phyloP scores from a whole-genome alignment of 1,140 invertebrate genomes.

The Artemia franciscana region DNA sequence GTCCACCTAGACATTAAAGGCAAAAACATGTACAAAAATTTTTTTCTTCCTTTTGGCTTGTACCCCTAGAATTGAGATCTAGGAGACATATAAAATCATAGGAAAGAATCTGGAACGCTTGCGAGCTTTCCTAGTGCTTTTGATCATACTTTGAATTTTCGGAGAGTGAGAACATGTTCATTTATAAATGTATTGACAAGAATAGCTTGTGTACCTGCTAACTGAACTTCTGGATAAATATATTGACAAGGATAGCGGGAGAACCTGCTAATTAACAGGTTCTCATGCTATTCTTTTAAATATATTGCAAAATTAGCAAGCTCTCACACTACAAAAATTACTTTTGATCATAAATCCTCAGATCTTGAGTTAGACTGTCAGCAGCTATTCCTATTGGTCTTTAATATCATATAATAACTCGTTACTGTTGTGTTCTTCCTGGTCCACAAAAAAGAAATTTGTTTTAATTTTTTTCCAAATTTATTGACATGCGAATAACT shows the following conservation, averaged over 20 bases:
- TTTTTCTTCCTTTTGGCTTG: not conserved
- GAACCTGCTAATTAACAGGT: not conserved
- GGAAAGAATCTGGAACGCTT: not conserved
- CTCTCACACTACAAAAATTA: no score
- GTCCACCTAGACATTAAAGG: not conserved
- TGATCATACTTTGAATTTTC: not conserved
- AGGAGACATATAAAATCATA: not conserved
- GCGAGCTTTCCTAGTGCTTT: not conserved
- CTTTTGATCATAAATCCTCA: not conserved
- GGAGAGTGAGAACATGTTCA: not conserved
- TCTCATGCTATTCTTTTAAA: not conserved
- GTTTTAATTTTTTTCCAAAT: not conserved
- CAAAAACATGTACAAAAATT: slow-evolving; percentile 12
- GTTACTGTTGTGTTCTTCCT: not conserved
- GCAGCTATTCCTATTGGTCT: not conserved
- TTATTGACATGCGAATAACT: not conserved
- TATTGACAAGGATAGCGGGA: not conserved
- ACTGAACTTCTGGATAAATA: no score
- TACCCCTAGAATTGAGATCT: not conserved
- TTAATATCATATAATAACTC: not conserved
- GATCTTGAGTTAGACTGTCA: not conserved
- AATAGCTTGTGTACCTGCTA: not conserved
- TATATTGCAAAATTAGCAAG: not conserved
- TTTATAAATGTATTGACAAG: not conserved
- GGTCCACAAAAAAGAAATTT: not conserved